A percentile compares a stretch with the other conserved stretches of the same genome.
Conservation (phyloP, 2,113 vertebrate genomes). For the Leuciscus idus region DNA sequence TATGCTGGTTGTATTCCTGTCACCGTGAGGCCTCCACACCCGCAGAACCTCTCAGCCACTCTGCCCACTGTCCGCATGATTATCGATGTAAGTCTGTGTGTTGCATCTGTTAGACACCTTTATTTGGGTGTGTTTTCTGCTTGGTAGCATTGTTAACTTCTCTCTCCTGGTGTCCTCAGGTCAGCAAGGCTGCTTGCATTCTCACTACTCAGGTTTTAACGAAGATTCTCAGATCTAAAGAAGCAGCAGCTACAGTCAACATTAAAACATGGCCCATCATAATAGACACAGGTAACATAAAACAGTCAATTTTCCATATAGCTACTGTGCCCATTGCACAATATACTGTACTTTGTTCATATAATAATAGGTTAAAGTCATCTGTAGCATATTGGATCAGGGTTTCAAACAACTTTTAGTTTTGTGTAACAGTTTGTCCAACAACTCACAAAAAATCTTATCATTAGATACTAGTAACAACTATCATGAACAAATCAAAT, state of each 20-base stretch:
- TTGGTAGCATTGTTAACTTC: neutral
- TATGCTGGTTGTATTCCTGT: conserved; percentile 95
- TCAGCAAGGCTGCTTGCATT: conserved; percentile 95
- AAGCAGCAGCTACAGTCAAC: conserved; percentile 90
- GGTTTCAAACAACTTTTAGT: neutral
- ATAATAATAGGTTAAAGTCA: neutral
- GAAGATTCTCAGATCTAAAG: conserved; percentile 89
- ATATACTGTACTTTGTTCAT: neutral
- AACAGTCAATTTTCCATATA: neutral
- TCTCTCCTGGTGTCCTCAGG: conserved; percentile 72
- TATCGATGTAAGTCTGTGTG: conserved; percentile 84
- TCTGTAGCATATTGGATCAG: neutral
- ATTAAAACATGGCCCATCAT: conserved; percentile 98
- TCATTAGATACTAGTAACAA: too few species aligned
- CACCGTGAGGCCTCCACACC: conserved; percentile 95
- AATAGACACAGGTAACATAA: conserved; percentile 89
- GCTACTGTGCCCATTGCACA: neutral
- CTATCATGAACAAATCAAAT: too few species aligned
- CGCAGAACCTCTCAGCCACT: conserved; percentile 93
- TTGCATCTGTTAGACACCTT: neutral
- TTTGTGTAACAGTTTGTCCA: neutral
- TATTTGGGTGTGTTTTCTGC: neutral
- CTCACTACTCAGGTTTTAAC: conserved; percentile 93
- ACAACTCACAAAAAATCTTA: too few species aligned
- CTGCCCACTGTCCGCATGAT: conserved; percentile 98